Evolutionary conservation across 2,888 invertebrate species (phyloP).

Genomic region (Caenorhabditis uteleia): DNA sequence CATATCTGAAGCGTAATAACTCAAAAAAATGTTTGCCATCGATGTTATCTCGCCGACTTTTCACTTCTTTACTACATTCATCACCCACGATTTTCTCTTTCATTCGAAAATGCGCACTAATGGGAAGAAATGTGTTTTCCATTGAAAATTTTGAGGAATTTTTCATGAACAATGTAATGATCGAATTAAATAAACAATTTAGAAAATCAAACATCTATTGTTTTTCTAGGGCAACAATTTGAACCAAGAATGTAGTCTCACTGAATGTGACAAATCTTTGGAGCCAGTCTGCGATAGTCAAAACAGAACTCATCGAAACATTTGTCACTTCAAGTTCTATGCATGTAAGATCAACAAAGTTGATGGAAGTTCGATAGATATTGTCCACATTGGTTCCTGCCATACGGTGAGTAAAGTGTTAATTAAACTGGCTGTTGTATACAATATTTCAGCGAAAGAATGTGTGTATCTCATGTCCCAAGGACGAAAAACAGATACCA

Average conservation of each 20-base stretch:
- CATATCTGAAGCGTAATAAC: too few relatives aligned
- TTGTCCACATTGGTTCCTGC: constrained; percentile 31
- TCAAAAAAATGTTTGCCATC: too few relatives aligned
- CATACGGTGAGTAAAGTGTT: constrained; percentile 7
- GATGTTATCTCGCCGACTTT: too few relatives aligned
- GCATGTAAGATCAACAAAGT: constrained; percentile 51
- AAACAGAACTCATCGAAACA: constrained; percentile 58
- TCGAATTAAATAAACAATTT: too few relatives aligned
- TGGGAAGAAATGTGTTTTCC: too few relatives aligned
- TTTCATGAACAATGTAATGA: too few relatives aligned
- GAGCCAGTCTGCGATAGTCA: constrained; percentile 59
- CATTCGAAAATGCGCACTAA: too few relatives aligned
- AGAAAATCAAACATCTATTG: too few relatives aligned
- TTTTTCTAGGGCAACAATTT: constrained; percentile 25
- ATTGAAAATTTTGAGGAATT: too few relatives aligned
- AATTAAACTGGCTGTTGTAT: too few relatives aligned
- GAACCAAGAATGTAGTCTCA: constrained; percentile 26
- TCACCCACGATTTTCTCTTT: too few relatives aligned
- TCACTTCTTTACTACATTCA: too few relatives aligned
- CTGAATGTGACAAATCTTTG: constrained; percentile 54
- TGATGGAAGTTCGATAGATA: constrained; percentile 38
- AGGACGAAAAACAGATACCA: constrained; percentile 28
- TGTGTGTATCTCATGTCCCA: constrained; percentile 31
- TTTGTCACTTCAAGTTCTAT: constrained; percentile 57
- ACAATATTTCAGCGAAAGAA: constrained; percentile 19